Evolutionary conservation across 2,797 vertebrate species (phyloP), one percentile per base, ranked within the genome.

Genomic region (Euthynnus affinis): DNA sequence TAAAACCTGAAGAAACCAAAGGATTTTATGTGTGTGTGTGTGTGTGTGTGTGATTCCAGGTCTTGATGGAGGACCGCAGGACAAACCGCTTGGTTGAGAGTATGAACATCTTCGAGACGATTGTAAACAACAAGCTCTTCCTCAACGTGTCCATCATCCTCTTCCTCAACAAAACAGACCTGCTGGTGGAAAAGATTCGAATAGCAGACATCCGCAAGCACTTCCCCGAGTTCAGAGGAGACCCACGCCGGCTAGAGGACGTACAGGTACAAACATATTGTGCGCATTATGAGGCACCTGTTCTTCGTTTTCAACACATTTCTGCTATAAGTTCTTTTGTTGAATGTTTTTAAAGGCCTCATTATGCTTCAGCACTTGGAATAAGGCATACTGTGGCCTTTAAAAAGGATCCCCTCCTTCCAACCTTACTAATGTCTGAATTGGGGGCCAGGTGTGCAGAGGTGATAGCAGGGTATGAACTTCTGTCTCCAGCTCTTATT

Each of bases 21-120:
- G 27, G 4, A 69, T 75, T 49, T 56, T 57, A 37, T 63, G 67
- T 66, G 51, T 59, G 25, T 72, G 25, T 72, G 57, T 79, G 63
- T 76, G 59, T 77, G 76, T 51, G 22, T 52, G 58, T 83, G 70
- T 72, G 56, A 15, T 20, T 81, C 8, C 86, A 94, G 93, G 97
- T 98, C 52, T 93, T 99, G 81, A 99, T 99, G 98, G 98, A 99
- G 92, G 98, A 99, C 92, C 94, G 98, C 20, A 95, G 95, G 93
- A 99, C 98, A 84, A 99, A 99, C 89, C 96, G 98, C 58, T 93
- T 99, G 25, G 94, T 97, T 76, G 98, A 99, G 89, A 98, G 98
- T 49, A 99, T 99, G 98, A 99, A 98, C 81, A 99, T 99, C 91
- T 99, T 99, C 9, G 98, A 99, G 95, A 98, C 98, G n/a, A 99